Base-by-base conservation (phyloP, 2,113 vertebrate genomes). In the Carassius carassius region DNA sequence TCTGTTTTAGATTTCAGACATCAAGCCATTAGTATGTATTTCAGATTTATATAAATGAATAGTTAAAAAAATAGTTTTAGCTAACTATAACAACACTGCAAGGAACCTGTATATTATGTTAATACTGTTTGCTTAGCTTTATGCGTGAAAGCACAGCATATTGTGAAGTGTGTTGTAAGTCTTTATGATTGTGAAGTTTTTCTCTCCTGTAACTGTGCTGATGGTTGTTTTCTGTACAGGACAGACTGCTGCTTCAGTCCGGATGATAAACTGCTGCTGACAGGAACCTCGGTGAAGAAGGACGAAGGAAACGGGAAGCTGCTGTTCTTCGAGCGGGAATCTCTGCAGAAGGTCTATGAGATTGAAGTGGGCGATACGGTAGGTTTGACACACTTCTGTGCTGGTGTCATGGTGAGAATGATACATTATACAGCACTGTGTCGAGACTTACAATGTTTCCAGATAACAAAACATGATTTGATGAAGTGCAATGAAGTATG, bases 241-340 rank as follows among this genome's bases (percentile, higher is more conserved):
- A 97, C 97, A 0, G 98, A 99, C 90, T 99, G 97, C 92, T 99
- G 97, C 87, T 99, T 99, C 84, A 99, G 98, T 88, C 98, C 98
- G 10, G 98, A 99, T 62, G 97, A 99, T 91, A 96, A 95, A 88
- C 95, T 99, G 76, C 65, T 99, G 3, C 93, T 99, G 74, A 99
- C 97, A 0, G 98, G 98, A 16, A 98, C 96, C 0, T 99, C 98
- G 2, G 95, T 98, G 87, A 97, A 96, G 90, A 97, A 94, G 87
- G 96, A 97, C 11, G 92, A 95, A 85, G 97, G 97, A 73, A 96
- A 93, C 2, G 98, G 97, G 75, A 98, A 97, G 86, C 93, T 99
- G 77, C 92, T 95, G 78, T 99, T 99, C 94, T 98, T 98, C 67
- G 93, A 96, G 86, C 93, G 96, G 21, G 90, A 90, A 12, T 96